A percentile compares a stretch with the other conserved stretches of the same genome.
These are phyloP conservation scores for Eilema depressum DNA, from an alignment of 2,888 invertebrate genomes.

Conservation along the genomic window DNA sequence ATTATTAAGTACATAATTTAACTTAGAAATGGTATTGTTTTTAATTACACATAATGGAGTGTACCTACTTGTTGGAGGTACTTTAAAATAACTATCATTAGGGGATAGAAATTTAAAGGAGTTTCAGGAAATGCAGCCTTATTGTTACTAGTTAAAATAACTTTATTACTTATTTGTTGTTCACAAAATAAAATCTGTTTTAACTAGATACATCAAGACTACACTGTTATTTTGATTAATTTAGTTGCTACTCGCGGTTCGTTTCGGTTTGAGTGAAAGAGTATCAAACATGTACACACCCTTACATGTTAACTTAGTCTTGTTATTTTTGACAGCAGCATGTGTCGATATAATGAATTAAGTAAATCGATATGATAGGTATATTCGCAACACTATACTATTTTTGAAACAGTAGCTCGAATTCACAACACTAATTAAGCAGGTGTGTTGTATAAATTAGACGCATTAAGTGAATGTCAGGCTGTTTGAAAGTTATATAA, in stretches of 20 bases:
- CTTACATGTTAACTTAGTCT: too few relatives aligned
- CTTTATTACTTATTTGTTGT: not conserved
- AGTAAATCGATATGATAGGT: conserved; percentile 40
- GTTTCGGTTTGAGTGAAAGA: too few relatives aligned
- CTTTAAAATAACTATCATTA: not conserved
- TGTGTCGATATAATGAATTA: not conserved
- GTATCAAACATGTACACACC: too few relatives aligned
- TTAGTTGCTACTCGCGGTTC: too few relatives aligned
- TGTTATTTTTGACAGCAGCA: too few relatives aligned
- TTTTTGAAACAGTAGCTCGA: conserved; percentile 68
- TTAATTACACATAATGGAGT: not conserved
- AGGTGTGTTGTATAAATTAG: conserved; percentile 39
- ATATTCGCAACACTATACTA: conserved; percentile 49
- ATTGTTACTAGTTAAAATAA: not conserved
- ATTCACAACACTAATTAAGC: conserved; percentile 57
- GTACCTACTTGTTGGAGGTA: not conserved
- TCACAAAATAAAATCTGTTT: not conserved
- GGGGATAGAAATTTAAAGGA: not conserved
- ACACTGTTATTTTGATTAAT: too few relatives aligned
- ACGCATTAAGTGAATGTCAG: conserved; percentile 4
- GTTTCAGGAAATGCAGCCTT: not conserved
- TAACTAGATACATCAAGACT: too few relatives aligned
- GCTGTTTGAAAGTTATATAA: conserved; percentile 5
- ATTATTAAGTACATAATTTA: conserved; percentile 5
- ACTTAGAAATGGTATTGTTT: not conserved